These are phyloP conservation scores for Scarus forsteni DNA, from an alignment of 2,797 vertebrate species.

Conservation along the genomic window DNA sequence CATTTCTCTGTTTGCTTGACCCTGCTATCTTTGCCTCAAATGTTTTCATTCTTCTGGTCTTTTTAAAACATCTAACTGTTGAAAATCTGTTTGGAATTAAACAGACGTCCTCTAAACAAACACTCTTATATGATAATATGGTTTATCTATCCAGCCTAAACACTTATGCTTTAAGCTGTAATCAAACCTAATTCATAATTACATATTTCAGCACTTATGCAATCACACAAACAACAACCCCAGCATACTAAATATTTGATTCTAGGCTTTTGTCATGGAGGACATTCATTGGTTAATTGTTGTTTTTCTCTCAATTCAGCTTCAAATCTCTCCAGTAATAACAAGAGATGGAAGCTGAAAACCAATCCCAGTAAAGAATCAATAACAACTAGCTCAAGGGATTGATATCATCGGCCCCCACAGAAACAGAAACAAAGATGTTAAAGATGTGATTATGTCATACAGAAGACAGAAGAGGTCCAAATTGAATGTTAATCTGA, in stretches of 20 bases:
- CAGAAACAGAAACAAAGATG: too few species aligned
- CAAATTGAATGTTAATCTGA: too few species aligned
- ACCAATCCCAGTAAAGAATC: too few species aligned
- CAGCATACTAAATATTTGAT: neutral
- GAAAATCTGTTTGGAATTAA: neutral
- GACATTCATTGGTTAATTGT: neutral
- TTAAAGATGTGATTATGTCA: too few species aligned
- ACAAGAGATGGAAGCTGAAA: too few species aligned
- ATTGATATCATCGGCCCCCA: too few species aligned
- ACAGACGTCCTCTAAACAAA: too few species aligned
- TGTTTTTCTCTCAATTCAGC: too few species aligned
- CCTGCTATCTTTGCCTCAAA: neutral
- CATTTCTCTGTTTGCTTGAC: neutral
- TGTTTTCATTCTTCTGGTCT: neutral
- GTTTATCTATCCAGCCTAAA: neutral
- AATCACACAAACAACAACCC: neutral
- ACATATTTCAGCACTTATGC: neutral
- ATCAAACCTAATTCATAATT: neutral
- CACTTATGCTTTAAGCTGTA: neutral
- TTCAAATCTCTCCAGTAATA: too few species aligned
- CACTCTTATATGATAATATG: conserved; percentile 6
- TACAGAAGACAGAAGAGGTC: too few species aligned
- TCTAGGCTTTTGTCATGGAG: neutral
- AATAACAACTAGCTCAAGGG: too few species aligned
- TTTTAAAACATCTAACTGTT: neutral